Evolutionary conservation across 1,140 invertebrate genomes (phyloP), one percentile per base, ranked within the genome.

Genomic region (Manduca sexta): DNA sequence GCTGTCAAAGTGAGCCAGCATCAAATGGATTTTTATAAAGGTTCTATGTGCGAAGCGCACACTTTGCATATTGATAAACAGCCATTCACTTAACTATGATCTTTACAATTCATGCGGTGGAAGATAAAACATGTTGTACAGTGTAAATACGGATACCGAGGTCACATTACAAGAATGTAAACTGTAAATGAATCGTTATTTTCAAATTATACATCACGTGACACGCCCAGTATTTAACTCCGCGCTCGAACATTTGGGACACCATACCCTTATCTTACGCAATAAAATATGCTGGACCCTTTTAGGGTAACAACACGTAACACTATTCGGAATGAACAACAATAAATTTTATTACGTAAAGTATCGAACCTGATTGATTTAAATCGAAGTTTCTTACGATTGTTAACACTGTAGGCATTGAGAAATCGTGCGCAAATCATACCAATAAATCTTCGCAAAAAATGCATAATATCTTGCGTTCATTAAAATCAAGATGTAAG

Each of bases 211-310:
- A 17, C 43, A 45, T 35, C 43, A 45, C 12, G 12, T 12, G 33
- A 30, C 43, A 35, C 41, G 14, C 26, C 41, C 14, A 30, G n/a
- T 43, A 11, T 15, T 42, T 30, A 31, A 43, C 21, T 14, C 7
- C 26, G 26, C 39, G 21, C 4, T 17, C 26, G 21, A 14, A 14
- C 18, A 11, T 8, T 12, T 12, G 41, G n/a, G 41, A 14, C 26
- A 30, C 3, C 26, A 29, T 42, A 42, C 18, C 11, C 14, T 12
- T 43, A 15, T 43, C 21, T 43, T 43, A 21, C 26, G 47, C 49
- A 52, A 52, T 55, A 55, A 55, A 45, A 34, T 49, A 52, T 49
- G 45, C 34, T 42, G 42, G 54, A 48, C 34, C 52, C 21, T 43
- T 43, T 21, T 30, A 43, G 26, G 40, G 21, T 42, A 18, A 18